Percentiles rank a stretch among this genome's conserved stretches.
phyloP scores from a whole-genome alignment of 2,888 invertebrate genomes.

The Rhodophaea formosa region DNA sequence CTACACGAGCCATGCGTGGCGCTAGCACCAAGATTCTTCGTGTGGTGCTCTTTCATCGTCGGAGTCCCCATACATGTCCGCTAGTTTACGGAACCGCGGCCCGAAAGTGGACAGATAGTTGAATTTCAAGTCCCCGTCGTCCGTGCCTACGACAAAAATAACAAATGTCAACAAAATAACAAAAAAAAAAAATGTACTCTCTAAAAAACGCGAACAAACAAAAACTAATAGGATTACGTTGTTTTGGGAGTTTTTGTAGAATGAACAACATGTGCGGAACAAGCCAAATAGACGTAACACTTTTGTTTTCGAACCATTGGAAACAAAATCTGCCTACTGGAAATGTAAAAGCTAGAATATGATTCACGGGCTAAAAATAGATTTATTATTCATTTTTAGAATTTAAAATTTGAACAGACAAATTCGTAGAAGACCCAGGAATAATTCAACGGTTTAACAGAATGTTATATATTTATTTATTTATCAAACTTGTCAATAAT shows the following conservation, averaged over 20 bases:
- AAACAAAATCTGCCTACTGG: neutral
- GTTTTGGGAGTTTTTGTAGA: neutral
- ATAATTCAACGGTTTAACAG: no score
- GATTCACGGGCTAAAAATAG: neutral
- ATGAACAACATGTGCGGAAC: neutral
- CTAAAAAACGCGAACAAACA: slow-evolving; percentile 2
- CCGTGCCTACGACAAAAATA: slow-evolving; percentile 81
- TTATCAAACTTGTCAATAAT: no score
- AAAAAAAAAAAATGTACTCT: neutral
- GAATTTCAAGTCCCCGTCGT: slow-evolving; percentile 95
- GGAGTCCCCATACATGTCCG: slow-evolving; percentile 97
- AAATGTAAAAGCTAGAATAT: neutral
- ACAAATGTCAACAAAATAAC: neutral
- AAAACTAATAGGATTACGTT: slow-evolving; percentile 12
- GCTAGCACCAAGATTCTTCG: slow-evolving; percentile 92
- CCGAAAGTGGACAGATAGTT: slow-evolving; percentile 97
- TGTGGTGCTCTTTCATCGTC: slow-evolving; percentile 90
- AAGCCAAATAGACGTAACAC: slow-evolving; percentile 3
- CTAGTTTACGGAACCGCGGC: slow-evolving; percentile 95
- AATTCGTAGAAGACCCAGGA: no score
- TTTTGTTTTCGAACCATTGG: neutral
- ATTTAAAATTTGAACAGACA: no score
- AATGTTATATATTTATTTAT: no score
- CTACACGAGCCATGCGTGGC: slow-evolving; percentile 75
- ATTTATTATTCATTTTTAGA: no score